phyloP scores from a whole-genome alignment of 2,797 vertebrate genomes.

The Sebastiscus albofasciatus region DNA sequence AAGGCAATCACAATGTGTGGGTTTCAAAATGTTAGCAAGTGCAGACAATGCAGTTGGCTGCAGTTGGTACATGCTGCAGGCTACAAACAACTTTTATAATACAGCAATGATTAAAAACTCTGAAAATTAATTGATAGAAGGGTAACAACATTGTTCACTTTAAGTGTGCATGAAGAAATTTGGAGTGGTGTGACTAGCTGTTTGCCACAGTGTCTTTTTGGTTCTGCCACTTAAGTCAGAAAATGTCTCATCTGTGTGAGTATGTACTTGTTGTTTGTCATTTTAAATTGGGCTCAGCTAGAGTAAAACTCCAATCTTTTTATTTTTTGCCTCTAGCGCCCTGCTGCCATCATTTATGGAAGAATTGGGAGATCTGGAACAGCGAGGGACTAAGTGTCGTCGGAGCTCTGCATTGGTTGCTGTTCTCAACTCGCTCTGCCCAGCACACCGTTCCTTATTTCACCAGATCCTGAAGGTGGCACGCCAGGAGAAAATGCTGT shows the following conservation, averaged over 20 bases:
- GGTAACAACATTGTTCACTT: background rate
- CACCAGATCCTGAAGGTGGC: slow-evolving; percentile 91
- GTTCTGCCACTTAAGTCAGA: background rate
- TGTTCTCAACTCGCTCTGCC: slow-evolving; percentile 91
- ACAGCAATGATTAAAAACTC: background rate
- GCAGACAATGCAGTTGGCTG: background rate
- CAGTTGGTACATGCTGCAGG: background rate
- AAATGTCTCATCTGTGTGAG: background rate
- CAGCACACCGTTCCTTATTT: slow-evolving; percentile 90
- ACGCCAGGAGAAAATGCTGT: slow-evolving; percentile 83
- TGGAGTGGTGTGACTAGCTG: background rate
- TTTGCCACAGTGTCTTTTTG: background rate
- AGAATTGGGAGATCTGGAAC: slow-evolving; percentile 81
- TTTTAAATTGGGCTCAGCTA: background rate
- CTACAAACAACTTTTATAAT: background rate
- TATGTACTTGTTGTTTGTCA: background rate
- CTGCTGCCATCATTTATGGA: slow-evolving; percentile 83
- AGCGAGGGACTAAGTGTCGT: slow-evolving; percentile 77
- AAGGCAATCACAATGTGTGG: too few relatives aligned
- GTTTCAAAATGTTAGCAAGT: background rate
- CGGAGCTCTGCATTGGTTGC: slow-evolving; percentile 81
- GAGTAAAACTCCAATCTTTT: slow-evolving; percentile 33
- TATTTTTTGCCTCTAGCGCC: slow-evolving; percentile 83
- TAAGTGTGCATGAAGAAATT: background rate
- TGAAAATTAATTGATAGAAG: background rate